phyloP scores from a whole-genome alignment of 23 tunicate species.

The Clavelina lepadiformis region DNA sequence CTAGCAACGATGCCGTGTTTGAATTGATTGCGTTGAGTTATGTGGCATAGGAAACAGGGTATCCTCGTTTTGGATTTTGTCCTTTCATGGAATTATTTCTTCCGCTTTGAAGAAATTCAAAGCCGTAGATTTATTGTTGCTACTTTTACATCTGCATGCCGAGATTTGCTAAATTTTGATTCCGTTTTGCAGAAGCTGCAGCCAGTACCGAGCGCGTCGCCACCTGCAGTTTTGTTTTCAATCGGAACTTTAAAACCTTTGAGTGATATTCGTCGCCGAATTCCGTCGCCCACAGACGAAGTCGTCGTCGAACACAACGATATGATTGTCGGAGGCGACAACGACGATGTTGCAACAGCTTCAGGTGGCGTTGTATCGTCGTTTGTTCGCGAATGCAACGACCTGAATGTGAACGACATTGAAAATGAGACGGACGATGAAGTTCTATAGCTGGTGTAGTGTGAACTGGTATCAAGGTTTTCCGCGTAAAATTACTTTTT shows the following conservation, averaged over 20 bases:
- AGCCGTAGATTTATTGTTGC: slow-evolving; percentile 2
- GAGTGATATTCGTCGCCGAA: slow-evolving; percentile 24
- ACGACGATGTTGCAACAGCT: slow-evolving; percentile 6
- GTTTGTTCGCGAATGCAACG: slow-evolving; percentile 43
- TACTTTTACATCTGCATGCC: too few relatives aligned
- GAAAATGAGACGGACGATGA: slow-evolving; percentile 38
- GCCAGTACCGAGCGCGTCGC: slow-evolving; percentile 8
- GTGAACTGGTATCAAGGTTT: too few relatives aligned
- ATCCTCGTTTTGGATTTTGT: too few relatives aligned
- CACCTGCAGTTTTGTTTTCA: slow-evolving; percentile 9
- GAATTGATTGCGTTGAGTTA: too few relatives aligned
- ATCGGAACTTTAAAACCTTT: slow-evolving; percentile 14
- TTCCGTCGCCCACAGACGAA: slow-evolving; percentile 36
- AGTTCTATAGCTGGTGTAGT: too few relatives aligned
- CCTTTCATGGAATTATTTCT: too few relatives aligned
- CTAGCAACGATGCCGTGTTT: too few relatives aligned
- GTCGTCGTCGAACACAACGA: slow-evolving; percentile 31
- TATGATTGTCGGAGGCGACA: slow-evolving; percentile 5
- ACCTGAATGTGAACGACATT: slow-evolving; percentile 50
- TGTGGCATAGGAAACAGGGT: too few relatives aligned
- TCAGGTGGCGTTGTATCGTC: slow-evolving; percentile 20
- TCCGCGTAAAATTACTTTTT: too few relatives aligned
- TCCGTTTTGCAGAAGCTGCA: slow-evolving; percentile 3
- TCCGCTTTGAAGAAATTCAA: slow-evolving; percentile 10
- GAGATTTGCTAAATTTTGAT: too few relatives aligned